Evolutionary conservation across 2,113 vertebrate genomes (phyloP).

Genomic region (Glareola pratincola): DNA sequence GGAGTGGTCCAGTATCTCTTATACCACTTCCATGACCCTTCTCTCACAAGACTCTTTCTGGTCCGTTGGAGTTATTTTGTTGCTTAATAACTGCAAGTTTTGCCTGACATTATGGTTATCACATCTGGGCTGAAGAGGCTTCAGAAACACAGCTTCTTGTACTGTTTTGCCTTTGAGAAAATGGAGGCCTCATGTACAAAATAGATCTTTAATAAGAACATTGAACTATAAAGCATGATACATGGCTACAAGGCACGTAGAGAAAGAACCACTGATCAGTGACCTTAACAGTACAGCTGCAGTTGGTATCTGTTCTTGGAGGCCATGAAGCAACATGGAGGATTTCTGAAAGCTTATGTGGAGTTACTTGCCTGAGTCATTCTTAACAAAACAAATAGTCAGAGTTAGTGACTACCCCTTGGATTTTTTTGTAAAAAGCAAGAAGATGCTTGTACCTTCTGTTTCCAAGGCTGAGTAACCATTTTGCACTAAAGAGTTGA

Average conservation of each 20-base stretch:
- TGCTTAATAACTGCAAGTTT: not conserved
- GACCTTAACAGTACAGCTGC: not conserved
- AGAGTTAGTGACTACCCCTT: not conserved
- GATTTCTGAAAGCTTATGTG: not conserved
- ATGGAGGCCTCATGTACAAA: not conserved
- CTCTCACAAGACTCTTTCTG: not conserved
- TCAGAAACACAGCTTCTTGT: not conserved
- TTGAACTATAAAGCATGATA: not conserved
- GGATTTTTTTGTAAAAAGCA: not conserved
- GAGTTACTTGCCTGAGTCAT: not conserved
- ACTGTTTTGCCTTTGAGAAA: not conserved
- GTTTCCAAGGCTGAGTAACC: not conserved
- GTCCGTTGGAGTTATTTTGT: not conserved
- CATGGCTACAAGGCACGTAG: not conserved
- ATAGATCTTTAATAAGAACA: not conserved
- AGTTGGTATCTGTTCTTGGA: not conserved
- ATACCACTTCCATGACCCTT: not conserved
- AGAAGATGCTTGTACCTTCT: not conserved
- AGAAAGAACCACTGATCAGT: not conserved
- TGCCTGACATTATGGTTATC: not conserved
- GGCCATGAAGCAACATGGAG: not conserved
- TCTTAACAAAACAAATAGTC: not conserved
- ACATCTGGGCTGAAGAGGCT: not conserved
- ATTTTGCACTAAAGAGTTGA: not conserved
- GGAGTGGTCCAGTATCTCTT: not conserved